phyloP scores from a whole-genome alignment of 53 echinoderm and acorn worm species.

The Patiria pectinifera region DNA sequence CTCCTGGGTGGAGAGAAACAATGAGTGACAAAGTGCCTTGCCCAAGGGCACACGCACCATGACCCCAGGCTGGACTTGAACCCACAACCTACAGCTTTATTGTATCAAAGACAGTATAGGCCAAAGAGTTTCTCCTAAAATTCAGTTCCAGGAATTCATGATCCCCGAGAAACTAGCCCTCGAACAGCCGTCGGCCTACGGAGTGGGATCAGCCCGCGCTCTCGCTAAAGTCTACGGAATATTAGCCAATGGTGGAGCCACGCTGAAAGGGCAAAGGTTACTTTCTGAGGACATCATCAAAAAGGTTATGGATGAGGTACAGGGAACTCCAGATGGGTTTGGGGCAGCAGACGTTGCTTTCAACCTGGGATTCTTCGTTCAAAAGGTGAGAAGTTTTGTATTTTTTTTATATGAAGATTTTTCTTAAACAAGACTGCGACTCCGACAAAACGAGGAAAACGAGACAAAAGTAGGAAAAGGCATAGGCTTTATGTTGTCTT shows the following conservation, averaged over 20 bases:
- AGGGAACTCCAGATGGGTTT: too few species aligned
- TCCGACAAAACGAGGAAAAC: background rate
- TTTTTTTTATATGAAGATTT: background rate
- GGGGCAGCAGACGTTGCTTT: background rate
- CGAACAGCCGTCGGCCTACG: conserved; percentile 45
- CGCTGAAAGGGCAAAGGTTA: conserved; percentile 13
- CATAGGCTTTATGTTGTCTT: too few species aligned
- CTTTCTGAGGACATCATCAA: conserved; percentile 26
- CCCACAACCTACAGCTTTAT: too few species aligned
- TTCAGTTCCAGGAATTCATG: conserved; percentile 35
- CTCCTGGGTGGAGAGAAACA: too few species aligned
- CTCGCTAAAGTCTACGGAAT: conserved; percentile 66
- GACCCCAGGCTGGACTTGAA: too few species aligned
- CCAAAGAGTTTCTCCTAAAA: background rate
- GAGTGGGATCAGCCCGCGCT: conserved; percentile 61
- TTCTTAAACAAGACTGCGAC: background rate
- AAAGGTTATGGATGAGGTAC: background rate
- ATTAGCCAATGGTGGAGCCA: conserved; percentile 51
- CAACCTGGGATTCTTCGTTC: conserved; percentile 15
- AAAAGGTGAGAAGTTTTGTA: too few species aligned
- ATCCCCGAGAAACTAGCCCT: conserved; percentile 35
- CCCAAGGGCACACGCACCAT: too few species aligned
- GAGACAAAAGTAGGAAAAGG: too few species aligned
- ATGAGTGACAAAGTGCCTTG: too few species aligned
- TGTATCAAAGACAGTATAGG: too few species aligned